These are phyloP conservation scores for Drosophila nr. perissopoda DNA, from an alignment of 2,888 invertebrate genomes.

Conservation along the genomic window DNA sequence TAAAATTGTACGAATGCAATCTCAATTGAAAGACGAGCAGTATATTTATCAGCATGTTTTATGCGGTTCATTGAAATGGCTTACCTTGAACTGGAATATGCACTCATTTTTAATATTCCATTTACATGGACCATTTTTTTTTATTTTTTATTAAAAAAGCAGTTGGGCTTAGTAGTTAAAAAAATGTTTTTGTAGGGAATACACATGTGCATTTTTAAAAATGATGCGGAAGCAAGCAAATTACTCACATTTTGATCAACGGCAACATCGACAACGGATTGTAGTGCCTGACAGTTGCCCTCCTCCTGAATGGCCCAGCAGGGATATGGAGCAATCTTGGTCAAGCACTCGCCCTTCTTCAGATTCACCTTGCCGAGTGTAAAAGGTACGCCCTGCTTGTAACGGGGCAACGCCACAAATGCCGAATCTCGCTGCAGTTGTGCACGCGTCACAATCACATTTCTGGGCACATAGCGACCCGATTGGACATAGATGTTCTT, in stretches of 20 bases:
- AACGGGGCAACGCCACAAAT: constrained; percentile 87
- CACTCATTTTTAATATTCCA: constrained; percentile 45
- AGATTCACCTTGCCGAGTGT: constrained; percentile 87
- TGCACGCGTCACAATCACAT: constrained; percentile 88
- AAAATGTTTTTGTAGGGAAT: not conserved
- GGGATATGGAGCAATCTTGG: constrained; percentile 87
- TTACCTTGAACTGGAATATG: constrained; percentile 17
- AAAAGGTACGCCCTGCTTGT: constrained; percentile 87
- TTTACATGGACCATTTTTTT: constrained; percentile 46
- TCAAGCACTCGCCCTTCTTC: constrained; percentile 85
- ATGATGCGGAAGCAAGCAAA: constrained; percentile 18
- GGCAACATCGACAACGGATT: constrained; percentile 89
- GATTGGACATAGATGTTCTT: constrained; percentile 87
- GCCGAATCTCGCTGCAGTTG: constrained; percentile 87
- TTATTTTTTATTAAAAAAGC: constrained; percentile 52
- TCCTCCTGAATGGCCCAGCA: constrained; percentile 90
- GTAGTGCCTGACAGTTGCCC: constrained; percentile 88
- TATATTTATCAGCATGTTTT: constrained; percentile 16
- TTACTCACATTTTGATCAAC: constrained; percentile 86
- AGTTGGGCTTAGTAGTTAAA: constrained; percentile 12
- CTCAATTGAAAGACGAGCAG: constrained; percentile 1
- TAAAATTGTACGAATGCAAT: constrained; percentile 3
- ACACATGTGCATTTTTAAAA: not conserved
- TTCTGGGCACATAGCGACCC: constrained; percentile 87
- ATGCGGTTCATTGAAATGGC: constrained; percentile 13